phyloP scores from a whole-genome alignment of 2,113 vertebrate species.

The Centrocercus urophasianus region DNA sequence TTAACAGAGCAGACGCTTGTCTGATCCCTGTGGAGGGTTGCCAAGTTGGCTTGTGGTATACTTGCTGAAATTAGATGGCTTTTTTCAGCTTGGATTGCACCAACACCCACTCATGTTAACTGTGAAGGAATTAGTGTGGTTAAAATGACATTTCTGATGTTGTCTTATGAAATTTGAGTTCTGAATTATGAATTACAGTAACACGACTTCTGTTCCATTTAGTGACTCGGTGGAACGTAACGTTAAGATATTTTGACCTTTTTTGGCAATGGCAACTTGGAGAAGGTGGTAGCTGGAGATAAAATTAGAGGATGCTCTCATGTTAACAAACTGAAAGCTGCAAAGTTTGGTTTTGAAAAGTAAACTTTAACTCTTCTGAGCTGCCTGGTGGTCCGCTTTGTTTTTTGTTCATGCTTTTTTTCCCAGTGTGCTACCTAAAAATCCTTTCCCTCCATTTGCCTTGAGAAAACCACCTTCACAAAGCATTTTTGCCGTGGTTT shows the following conservation, averaged over 20 bases:
- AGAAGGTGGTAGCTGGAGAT: slow-evolving; percentile 63
- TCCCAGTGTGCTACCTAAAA: not conserved
- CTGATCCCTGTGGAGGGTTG: slow-evolving; percentile 79
- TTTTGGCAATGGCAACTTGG: slow-evolving; percentile 58
- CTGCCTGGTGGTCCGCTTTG: slow-evolving; percentile 27
- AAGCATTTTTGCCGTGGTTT: not conserved
- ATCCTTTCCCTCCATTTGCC: not conserved
- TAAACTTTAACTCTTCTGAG: slow-evolving; percentile 55
- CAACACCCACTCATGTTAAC: slow-evolving; percentile 83
- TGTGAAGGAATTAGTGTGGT: slow-evolving; percentile 74
- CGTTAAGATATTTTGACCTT: slow-evolving; percentile 65
- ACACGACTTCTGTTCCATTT: slow-evolving; percentile 59
- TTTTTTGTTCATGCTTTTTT: not conserved
- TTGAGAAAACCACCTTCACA: not conserved
- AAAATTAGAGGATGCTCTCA: slow-evolving; percentile 75
- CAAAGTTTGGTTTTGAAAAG: slow-evolving; percentile 69
- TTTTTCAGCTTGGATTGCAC: slow-evolving; percentile 81
- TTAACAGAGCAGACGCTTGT: slow-evolving; percentile 85
- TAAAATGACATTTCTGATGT: slow-evolving; percentile 74
- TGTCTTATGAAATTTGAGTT: slow-evolving; percentile 80
- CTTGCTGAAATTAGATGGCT: slow-evolving; percentile 82
- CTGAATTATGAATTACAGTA: slow-evolving; percentile 78
- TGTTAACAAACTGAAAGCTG: slow-evolving; percentile 71
- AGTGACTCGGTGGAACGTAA: slow-evolving; percentile 72
- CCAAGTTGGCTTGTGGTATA: slow-evolving; percentile 82